Evolutionary conservation across 2,797 vertebrate genomes (phyloP).

Genomic region (Diplodus sargus): DNA sequence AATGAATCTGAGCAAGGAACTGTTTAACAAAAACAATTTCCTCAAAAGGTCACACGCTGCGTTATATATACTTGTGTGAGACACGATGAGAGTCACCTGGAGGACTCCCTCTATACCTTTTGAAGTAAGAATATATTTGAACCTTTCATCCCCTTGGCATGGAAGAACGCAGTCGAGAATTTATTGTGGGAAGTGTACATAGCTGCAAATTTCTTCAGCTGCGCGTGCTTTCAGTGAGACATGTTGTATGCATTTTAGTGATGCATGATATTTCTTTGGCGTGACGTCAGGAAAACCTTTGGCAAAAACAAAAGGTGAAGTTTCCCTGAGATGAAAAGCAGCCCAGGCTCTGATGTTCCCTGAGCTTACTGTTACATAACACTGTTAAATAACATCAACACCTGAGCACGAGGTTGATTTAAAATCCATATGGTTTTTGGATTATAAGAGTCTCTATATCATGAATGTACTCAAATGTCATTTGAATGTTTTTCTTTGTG

Average conservation of each 20-base stretch:
- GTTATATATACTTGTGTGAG: not conserved
- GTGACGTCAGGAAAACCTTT: slow-evolving; percentile 16
- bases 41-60: slow-evolving; percentile 23
- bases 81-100: not conserved
- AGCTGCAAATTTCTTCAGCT: slow-evolving; percentile 24
- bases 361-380: not conserved
- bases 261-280: slow-evolving; percentile 29
- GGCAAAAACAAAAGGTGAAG: slow-evolving; percentile 27
- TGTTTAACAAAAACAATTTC: slow-evolving; percentile 5
- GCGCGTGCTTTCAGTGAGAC: not conserved
- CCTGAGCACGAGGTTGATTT: not conserved
- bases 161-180: not conserved
- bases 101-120: not conserved
- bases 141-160: not conserved
- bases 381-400: slow-evolving; percentile 7
- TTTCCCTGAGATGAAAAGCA: slow-evolving; percentile 29
- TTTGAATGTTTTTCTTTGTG: not conserved
- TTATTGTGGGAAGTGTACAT: not conserved
- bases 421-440: not conserved
- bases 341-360: not conserved
- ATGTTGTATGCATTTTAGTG: slow-evolving; percentile 20
- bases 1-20: not conserved
- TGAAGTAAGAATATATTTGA: not conserved
- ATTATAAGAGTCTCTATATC: not conserved
- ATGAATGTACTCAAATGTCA: not conserved